Base-by-base conservation (phyloP, 2,113 vertebrate genomes). In the Axis porcinus region DNA sequence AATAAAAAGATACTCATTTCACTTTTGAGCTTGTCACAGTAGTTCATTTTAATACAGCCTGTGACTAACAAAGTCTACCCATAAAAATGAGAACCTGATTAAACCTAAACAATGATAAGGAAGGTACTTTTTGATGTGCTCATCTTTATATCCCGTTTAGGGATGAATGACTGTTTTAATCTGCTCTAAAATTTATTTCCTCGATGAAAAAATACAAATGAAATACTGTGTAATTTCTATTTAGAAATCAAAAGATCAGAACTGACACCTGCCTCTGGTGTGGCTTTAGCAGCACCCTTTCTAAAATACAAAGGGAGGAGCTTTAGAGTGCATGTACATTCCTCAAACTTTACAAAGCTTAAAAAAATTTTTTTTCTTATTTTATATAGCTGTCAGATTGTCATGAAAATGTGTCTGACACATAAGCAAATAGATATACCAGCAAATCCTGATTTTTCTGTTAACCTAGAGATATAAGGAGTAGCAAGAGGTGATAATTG, bases 381-480 rank as follows among this genome's bases (percentile, higher is more conserved):
- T 36, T 78, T 47, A 78, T 92, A 9, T 19, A 55, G 64, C 70
- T 78, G 21, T 74, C 54, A 54, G 52, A 76, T 13, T 86, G 43
- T 60, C 36, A 76, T 36, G 19, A 94, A 67, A 94, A 94, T 52
- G 23, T 85, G 36, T 81, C 55, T 67, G 50, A 94, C 62, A 86
- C 74, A 90, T 86, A 89, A 93, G 58, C 40, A 96, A 87, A 95
- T 5, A 95, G 67, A 76, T 67, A 43, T 8, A 96, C 55, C 17
- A 97, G 50, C 30, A 97, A 93, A 95, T 89, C 21, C 79, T 92
- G 74, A 52, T 90, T 96, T 96, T 96, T 91, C 89, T 83, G 19
- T 94, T 91, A 97, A 36, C 86, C 21, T 70, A 74, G 25, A 92
- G 27, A 84, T 94, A 7, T 12, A 90, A 94, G 33, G 19, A 89